These are phyloP conservation scores for Dipodomys spectabilis DNA, from an alignment of 2,113 vertebrate species.

Conservation along the genomic window DNA sequence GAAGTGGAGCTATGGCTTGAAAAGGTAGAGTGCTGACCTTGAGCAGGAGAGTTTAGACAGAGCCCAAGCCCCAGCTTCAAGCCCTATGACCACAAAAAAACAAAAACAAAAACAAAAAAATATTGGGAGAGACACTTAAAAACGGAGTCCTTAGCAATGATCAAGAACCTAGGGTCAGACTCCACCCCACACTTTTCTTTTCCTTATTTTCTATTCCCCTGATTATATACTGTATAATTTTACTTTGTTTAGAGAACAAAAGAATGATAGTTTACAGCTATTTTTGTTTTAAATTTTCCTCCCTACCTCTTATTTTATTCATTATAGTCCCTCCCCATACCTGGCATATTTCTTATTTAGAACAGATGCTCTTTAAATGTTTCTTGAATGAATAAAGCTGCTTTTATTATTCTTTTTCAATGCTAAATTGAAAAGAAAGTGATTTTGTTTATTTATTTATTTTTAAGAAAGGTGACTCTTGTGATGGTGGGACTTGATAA, in stretches of 20 bases:
- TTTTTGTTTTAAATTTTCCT: slow-evolving; percentile 57
- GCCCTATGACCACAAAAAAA: too few species aligned
- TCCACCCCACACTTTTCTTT: not conserved
- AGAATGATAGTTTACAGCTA: slow-evolving; percentile 16
- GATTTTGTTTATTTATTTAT: slow-evolving; percentile 32
- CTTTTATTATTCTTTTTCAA: not conserved
- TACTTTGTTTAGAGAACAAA: slow-evolving; percentile 19
- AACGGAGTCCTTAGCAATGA: not conserved
- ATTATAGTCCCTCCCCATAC: not conserved
- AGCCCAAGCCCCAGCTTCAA: too few species aligned
- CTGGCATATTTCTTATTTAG: not conserved
- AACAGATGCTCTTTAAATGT: slow-evolving; percentile 24
- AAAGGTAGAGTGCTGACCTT: too few species aligned
- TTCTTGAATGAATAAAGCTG: slow-evolving; percentile 59
- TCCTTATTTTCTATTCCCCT: not conserved
- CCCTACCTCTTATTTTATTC: slow-evolving; percentile 22
- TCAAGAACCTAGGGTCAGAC: not conserved
- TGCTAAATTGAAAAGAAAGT: slow-evolving; percentile 62
- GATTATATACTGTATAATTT: not conserved
- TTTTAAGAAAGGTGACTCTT: slow-evolving; percentile 95
- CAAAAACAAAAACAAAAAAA: too few species aligned
- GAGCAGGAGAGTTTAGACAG: too few species aligned
- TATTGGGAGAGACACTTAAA: not conserved
- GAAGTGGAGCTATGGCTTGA: too few species aligned
- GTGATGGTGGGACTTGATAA: slow-evolving; percentile 98